Evolutionary conservation across 2,113 vertebrate species (phyloP), one percentile per base, ranked within the genome.

Genomic region (Pogona vitticeps): DNA sequence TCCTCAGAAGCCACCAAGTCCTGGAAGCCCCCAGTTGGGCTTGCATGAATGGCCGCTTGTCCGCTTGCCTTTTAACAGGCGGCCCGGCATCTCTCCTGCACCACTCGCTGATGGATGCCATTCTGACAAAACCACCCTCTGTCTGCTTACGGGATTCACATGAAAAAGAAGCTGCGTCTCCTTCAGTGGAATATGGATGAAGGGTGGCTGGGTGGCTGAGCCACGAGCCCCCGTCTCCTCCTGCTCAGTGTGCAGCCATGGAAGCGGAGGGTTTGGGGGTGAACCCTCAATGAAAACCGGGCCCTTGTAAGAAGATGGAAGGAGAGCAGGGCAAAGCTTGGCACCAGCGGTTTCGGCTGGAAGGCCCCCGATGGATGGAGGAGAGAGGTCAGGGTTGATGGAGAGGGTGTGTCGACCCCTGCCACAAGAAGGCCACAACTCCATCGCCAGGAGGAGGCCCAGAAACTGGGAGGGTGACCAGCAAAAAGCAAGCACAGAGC

Each of bases 311-410:
- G 65, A 26, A 68, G 65, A 8, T 31, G 65, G 26, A 28, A 20
- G 20, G 21, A 20, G 63, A 7, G 63, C 80, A 86, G 89, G 81
- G 82, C 91, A 59, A 83, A 92, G 89, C 73, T 84, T 92, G 94
- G 89, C 93, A 87, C 93, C 94, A 92, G 87, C n/a, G 93, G 90
- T 95, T 91, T 90, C 63, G 86, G 92, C 90, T 93, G 92, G 93
- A 92, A 91, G 80, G 92, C 86, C 78, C 86, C 79, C 90, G 92
- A 92, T 33, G 90, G 90, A 89, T n/a, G n/a, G 93, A 91, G 89
- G 91, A 90, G 92, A 52, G 46, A 52, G 46, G 46, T 52, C 46
- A 6, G 46, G 5, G 46, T n/a, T n/a, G n/a, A n/a, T n/a, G n/a
- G n/a, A n/a, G n/a, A n/a, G n/a, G n/a, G n/a, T n/a, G n/a, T n/a